phyloP scores from a whole-genome alignment of 2,888 invertebrate genomes.

The Drosophila limbata region DNA sequence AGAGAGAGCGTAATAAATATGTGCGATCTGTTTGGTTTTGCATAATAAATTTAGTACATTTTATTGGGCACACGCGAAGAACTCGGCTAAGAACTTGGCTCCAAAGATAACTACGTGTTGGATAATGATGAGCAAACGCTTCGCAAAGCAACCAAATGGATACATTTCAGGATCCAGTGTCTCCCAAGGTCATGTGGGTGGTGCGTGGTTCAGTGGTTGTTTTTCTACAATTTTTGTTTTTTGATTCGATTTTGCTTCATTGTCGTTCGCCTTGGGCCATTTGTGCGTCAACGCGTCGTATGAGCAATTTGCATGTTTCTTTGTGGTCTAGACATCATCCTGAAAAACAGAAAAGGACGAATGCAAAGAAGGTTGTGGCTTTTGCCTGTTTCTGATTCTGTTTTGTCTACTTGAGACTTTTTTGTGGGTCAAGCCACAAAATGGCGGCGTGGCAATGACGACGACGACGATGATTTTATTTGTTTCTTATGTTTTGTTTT shows the following conservation, averaged over 20 bases:
- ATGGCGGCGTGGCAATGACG: slow-evolving; percentile 46
- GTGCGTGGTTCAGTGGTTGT: slow-evolving; percentile 9
- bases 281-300: slow-evolving; percentile 53
- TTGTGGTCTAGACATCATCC: slow-evolving; percentile 52
- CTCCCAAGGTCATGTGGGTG: slow-evolving; percentile 40
- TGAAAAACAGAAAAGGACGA: not conserved
- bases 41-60: slow-evolving; percentile 53
- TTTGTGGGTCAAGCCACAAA: slow-evolving; percentile 75
- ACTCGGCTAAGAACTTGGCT: slow-evolving; percentile 11
- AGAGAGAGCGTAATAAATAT: slow-evolving; percentile 45
- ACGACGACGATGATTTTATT: slow-evolving; percentile 52
- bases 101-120: slow-evolving; percentile 22
- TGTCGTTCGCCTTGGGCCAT: slow-evolving; percentile 27
- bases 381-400: not conserved
- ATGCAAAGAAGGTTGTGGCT: not conserved
- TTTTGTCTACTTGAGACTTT: slow-evolving; percentile 49
- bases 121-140: slow-evolving; percentile 47
- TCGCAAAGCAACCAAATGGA: slow-evolving; percentile 32
- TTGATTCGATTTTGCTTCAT: slow-evolving; percentile 22
- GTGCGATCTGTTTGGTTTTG: slow-evolving; percentile 19
- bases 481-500: slow-evolving; percentile 39
- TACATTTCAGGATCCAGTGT: slow-evolving; percentile 17
- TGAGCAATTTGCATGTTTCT: slow-evolving; percentile 62
- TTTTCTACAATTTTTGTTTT: slow-evolving; percentile 6
- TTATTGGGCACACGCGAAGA: slow-evolving; percentile 49